phyloP scores from a whole-genome alignment of 2,113 vertebrate species.

The Xiphophorus couchianus region DNA sequence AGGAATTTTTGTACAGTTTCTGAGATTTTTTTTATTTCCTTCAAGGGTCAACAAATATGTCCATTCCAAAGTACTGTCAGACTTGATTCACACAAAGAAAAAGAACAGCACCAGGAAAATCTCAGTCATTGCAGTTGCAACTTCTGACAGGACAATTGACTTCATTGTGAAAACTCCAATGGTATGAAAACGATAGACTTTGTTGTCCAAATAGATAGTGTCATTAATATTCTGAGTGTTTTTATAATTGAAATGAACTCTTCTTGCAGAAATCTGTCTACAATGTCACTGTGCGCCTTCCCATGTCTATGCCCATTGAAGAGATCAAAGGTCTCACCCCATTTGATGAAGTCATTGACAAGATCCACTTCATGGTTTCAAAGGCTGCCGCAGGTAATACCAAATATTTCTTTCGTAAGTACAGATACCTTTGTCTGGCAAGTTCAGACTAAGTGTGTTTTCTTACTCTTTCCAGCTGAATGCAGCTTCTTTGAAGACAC shows the following conservation, averaged over 20 bases:
- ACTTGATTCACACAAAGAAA: conserved; percentile 51
- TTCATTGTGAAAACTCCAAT: conserved; percentile 76
- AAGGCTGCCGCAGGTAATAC: conserved; percentile 59
- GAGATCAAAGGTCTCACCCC: conserved; percentile 35
- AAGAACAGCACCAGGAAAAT: conserved; percentile 74
- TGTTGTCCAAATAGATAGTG: neutral
- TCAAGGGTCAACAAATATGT: conserved; percentile 72
- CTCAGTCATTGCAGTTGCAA: conserved; percentile 67
- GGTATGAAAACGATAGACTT: conserved; percentile 53
- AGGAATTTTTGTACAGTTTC: neutral
- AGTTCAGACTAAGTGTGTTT: neutral
- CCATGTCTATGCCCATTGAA: conserved; percentile 75
- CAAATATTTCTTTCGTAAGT: neutral
- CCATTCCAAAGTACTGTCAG: conserved; percentile 59
- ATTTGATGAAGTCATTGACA: conserved; percentile 39
- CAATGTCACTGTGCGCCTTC: conserved; percentile 73
- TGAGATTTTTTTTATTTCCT: conserved; percentile 8
- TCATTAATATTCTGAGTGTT: neutral
- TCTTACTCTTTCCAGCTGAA: conserved; percentile 40
- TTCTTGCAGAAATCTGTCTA: conserved; percentile 75
- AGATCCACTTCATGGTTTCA: conserved; percentile 52
- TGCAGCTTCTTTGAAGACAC: conserved; percentile 47
- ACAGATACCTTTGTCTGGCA: neutral
- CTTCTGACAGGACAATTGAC: conserved; percentile 68
- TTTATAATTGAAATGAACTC: conserved; percentile 1